Evolutionary conservation across 2,797 vertebrate genomes (phyloP).

Genomic region (Falco rusticolus): DNA sequence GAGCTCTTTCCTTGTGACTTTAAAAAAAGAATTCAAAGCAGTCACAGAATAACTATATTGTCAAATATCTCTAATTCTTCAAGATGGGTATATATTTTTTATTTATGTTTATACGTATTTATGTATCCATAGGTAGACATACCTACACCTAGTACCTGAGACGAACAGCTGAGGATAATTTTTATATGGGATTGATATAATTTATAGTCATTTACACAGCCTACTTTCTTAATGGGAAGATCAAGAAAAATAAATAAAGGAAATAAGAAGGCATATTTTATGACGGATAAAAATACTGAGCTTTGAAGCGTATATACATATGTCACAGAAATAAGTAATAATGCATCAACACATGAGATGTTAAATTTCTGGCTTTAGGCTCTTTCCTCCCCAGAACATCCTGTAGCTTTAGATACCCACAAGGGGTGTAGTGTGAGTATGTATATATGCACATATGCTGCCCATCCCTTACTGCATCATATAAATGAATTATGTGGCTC

Average conservation of each 20-base stretch:
- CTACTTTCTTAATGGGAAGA: not conserved
- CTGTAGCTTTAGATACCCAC: not conserved
- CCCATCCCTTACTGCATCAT: not conserved
- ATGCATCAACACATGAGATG: not conserved
- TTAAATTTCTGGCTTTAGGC: not conserved
- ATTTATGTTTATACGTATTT: not conserved
- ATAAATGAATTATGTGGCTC: slow-evolving; percentile 27
- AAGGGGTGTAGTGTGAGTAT: not conserved
- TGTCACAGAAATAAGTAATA: not conserved
- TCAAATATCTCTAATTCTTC: not conserved
- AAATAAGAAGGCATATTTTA: not conserved
- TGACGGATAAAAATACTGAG: not conserved
- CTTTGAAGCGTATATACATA: not conserved
- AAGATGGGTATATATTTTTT: not conserved
- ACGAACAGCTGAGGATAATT: not conserved
- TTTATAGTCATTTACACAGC: not conserved
- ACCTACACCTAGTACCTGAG: not conserved
- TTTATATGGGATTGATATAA: not conserved
- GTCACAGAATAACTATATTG: not conserved
- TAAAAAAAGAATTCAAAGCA: not conserved
- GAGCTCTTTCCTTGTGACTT: not conserved
- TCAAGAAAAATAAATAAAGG: not conserved
- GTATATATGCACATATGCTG: slow-evolving; percentile 16
- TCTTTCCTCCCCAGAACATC: not conserved
- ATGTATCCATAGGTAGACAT: not conserved